Base-by-base conservation (phyloP, 2,797 vertebrate genomes). In the Pelochelys cantorii region DNA sequence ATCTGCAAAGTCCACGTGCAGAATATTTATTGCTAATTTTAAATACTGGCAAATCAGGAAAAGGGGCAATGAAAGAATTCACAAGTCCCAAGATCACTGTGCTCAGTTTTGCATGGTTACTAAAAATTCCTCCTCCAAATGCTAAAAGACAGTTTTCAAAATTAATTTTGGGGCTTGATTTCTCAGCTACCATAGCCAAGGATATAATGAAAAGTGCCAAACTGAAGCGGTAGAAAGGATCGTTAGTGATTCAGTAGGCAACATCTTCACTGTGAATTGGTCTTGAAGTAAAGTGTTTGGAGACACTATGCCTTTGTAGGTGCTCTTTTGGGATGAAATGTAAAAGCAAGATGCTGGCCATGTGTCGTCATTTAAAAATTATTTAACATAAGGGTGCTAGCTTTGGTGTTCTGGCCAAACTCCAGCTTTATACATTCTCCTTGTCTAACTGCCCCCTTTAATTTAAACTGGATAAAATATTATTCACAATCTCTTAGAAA, bases 21-120 rank as follows among this genome's bases (percentile, higher is more conserved):
- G 81, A 90, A 81, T 94, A 62, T 87, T 97, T 91, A 96, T 89
- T 81, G 87, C 89, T 96, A 95, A 95, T 94, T 71, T 88, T 93
- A 93, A 91, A 93, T 93, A 92, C 83, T 95, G 74, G 86, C 79
- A 92, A 94, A 90, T 84, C 74, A 86, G 79, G 81, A 86, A 87
- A 93, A 96, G 95, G 87, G 92, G 82, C 86, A 96, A 68, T 80
- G 91, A 92, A 97, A 90, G 84, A 95, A 96, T 94, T 97, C 93
- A 95, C 92, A 95, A 94, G 93, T 83, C 93, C 75, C 89, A 82
- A n/a, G 92, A 85, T 93, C 85, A 92, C 86, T 59, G 77, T 88
- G 96, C 94, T 91, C 84, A 89, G 5, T 42, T 78, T 93, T 94
- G 92, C 79, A 96, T 57, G 83, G 60, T 20, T 95, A 92, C 95